Evolutionary conservation across 2,113 vertebrate genomes (phyloP).

Genomic region (Notothenia rossii): DNA sequence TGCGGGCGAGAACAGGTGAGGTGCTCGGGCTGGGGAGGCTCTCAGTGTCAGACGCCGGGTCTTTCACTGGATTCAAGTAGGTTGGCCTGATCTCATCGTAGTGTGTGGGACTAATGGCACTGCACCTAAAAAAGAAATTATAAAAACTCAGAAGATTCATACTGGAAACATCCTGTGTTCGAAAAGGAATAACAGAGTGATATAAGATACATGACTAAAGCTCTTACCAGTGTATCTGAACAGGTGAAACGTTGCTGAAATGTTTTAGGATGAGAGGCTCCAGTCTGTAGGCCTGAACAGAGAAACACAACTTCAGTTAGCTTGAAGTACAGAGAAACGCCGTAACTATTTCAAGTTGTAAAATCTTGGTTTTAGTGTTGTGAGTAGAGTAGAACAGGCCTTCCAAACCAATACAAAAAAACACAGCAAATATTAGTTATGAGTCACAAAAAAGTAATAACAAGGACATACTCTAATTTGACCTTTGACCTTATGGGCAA

Average conservation of each 20-base stretch:
- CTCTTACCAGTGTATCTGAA: conserved; percentile 95
- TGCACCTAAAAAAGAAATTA: conserved; percentile 80
- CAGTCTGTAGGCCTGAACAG: conserved; percentile 92
- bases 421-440: not conserved
- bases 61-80: conserved; percentile 92
- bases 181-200: not conserved
- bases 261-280: conserved; percentile 97
- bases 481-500: too few species aligned
- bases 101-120: conserved; percentile 89
- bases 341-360: not conserved
- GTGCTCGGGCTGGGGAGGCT: conserved; percentile 92
- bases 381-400: too few species aligned
- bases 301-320: conserved; percentile 12
- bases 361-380: too few species aligned
- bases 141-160: not conserved
- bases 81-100: conserved; percentile 93
- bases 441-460: not conserved
- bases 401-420: too few species aligned
- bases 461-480: too few species aligned
- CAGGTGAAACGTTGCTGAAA: conserved; percentile 95
- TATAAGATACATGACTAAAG: not conserved
- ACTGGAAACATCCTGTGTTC: not conserved
- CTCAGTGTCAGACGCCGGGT: conserved; percentile 88
- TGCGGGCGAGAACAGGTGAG: conserved; percentile 90
- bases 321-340: not conserved